Percentiles rank a stretch among this genome's conserved stretches.
Conservation (phyloP, 2,113 vertebrate species). For the Toxostoma redivivum region DNA sequence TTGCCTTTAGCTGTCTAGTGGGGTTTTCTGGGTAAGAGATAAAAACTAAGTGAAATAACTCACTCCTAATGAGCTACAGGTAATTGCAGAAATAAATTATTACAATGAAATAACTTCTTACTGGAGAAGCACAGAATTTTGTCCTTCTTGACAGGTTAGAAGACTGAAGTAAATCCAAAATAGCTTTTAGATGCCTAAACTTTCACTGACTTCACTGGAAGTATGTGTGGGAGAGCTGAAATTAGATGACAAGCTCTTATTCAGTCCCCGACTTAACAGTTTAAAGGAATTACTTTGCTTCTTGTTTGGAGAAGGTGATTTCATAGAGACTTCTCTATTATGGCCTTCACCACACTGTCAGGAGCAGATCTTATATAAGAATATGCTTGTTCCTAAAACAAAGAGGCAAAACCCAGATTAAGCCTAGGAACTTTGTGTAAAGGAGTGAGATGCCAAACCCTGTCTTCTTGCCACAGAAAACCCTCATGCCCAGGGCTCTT, state of each 20-base stretch:
- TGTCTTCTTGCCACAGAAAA: neutral
- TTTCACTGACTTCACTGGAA: neutral
- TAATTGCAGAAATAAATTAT: neutral
- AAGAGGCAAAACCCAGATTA: neutral
- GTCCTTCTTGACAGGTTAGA: neutral
- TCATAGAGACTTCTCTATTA: neutral
- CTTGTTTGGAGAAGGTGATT: neutral
- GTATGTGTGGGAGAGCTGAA: neutral
- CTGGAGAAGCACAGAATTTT: neutral
- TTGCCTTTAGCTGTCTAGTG: neutral
- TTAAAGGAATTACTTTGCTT: neutral
- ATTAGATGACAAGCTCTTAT: conserved; percentile 1
- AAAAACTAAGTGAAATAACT: neutral
- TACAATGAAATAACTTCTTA: neutral
- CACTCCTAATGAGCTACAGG: neutral
- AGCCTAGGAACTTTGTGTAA: neutral
- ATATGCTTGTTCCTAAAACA: neutral
- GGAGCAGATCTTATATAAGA: neutral
- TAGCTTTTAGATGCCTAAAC: neutral
- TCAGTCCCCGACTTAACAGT: neutral
- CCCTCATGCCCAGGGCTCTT: neutral
- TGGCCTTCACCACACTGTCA: neutral
- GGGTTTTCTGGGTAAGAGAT: neutral
- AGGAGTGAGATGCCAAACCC: neutral
- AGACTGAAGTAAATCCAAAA: neutral